Conservation (phyloP, 2,888 invertebrate species). For the Lasioglossum zephyrum region DNA sequence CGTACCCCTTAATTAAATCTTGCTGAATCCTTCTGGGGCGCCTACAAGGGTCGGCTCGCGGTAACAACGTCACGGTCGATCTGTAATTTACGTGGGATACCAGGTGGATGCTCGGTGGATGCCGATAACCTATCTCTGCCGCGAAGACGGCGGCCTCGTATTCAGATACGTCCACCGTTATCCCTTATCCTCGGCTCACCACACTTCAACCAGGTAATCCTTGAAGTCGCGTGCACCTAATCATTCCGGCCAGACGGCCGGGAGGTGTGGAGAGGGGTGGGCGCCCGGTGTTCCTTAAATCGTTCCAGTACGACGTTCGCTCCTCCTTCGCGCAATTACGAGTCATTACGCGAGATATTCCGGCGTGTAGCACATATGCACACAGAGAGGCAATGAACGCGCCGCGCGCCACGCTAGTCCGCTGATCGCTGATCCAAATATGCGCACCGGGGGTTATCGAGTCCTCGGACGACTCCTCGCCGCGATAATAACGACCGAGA, state of each 20-base stretch:
- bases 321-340: conserved; percentile 73
- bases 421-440: conserved; percentile 35
- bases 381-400: neutral
- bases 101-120: conserved; percentile 29
- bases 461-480: conserved; percentile 11
- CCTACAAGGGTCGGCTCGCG: conserved; percentile 19
- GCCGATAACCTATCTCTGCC: conserved; percentile 48
- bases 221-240: conserved; percentile 71
- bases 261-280: conserved; percentile 1
- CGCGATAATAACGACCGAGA: conserved; percentile 29
- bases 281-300: conserved; percentile 72
- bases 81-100: conserved; percentile 47
- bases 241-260: conserved; percentile 62
- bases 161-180: conserved; percentile 49
- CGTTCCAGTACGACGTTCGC: conserved; percentile 69
- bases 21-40: conserved; percentile 31
- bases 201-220: conserved; percentile 65
- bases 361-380: conserved; percentile 51
- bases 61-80: conserved; percentile 41
- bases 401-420: conserved; percentile 26
- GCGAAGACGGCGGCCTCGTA: conserved; percentile 40
- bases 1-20: conserved; percentile 67
- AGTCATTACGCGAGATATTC: conserved; percentile 71
- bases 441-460: neutral
- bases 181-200: conserved; percentile 47